Percentiles rank a stretch among this genome's conserved stretches.
Evolutionary conservation across 2,113 vertebrate species (phyloP).

Genomic region (Microtus richardsoni): DNA sequence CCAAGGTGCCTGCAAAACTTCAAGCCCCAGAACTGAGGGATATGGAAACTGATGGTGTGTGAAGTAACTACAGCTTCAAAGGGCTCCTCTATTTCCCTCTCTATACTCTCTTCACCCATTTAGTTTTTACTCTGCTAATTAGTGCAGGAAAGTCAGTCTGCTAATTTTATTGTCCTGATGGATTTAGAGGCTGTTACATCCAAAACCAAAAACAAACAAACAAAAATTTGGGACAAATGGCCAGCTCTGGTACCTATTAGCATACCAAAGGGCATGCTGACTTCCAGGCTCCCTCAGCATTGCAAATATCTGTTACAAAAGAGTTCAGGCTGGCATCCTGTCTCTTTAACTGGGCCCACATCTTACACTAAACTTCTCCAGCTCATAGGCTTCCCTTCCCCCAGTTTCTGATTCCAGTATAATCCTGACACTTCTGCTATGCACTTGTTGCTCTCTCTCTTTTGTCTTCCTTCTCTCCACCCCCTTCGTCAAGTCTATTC

Average conservation of each 20-base stretch:
- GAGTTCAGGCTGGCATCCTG: not conserved
- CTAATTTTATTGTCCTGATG: not conserved
- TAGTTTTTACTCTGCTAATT: not conserved
- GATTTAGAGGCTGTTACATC: not conserved
- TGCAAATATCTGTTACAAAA: not conserved
- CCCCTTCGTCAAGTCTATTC: not conserved
- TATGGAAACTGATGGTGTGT: not conserved
- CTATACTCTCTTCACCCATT: not conserved
- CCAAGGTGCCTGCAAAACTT: not conserved
- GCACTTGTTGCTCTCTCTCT: not conserved
- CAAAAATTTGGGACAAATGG: not conserved
- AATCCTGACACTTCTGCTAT: not conserved
- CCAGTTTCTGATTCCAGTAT: not conserved
- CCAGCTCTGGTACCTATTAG: not conserved
- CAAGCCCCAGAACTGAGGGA: not conserved
- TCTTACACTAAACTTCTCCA: not conserved
- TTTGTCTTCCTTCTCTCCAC: not conserved
- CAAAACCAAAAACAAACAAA: too few relatives aligned
- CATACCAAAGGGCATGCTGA: too few relatives aligned
- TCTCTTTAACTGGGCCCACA: not conserved
- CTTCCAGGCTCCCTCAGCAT: too few relatives aligned
- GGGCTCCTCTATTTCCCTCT: too few relatives aligned
- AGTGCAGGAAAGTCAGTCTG: not conserved
- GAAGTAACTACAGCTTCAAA: not conserved
- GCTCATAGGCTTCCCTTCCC: not conserved